A percentile compares a stretch with the other conserved stretches of the same genome.
phyloP scores from a whole-genome alignment of 2,113 vertebrate species.

The Protobothrops flavoviridis region DNA sequence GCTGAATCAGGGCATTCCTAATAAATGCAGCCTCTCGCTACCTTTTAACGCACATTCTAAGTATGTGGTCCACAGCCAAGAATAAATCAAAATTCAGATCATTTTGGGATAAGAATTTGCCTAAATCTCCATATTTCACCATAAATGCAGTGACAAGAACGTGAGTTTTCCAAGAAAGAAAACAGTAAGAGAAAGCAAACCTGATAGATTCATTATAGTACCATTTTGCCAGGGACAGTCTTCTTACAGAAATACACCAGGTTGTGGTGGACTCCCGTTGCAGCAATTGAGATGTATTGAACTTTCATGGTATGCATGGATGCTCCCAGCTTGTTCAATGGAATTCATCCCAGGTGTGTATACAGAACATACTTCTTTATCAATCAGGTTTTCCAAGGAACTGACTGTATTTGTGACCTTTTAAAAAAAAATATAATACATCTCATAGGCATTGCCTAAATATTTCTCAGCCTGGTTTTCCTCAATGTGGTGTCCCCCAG shows the following conservation, averaged over 20 bases:
- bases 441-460: not conserved
- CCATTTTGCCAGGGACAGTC: not conserved
- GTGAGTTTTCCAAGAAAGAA: not conserved
- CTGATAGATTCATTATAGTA: not conserved
- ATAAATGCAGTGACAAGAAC: not conserved
- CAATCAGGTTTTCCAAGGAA: not conserved
- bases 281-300: not conserved
- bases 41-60: not conserved
- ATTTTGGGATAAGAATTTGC: not conserved
- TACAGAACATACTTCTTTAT: not conserved
- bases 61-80: not conserved
- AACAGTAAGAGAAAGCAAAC: not conserved
- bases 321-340: not conserved
- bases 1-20: not conserved
- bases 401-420: not conserved
- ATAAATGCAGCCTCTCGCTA: not conserved
- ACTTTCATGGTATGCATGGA: not conserved
- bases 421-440: not conserved
- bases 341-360: not conserved
- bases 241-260: not conserved
- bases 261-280: not conserved
- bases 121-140: not conserved
- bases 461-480: not conserved
- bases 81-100: not conserved
- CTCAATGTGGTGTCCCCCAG: not conserved